Percentiles rank a stretch among this genome's conserved stretches.
phyloP scores from a whole-genome alignment of 2,797 vertebrate species.

The Decapterus maruadsi region DNA sequence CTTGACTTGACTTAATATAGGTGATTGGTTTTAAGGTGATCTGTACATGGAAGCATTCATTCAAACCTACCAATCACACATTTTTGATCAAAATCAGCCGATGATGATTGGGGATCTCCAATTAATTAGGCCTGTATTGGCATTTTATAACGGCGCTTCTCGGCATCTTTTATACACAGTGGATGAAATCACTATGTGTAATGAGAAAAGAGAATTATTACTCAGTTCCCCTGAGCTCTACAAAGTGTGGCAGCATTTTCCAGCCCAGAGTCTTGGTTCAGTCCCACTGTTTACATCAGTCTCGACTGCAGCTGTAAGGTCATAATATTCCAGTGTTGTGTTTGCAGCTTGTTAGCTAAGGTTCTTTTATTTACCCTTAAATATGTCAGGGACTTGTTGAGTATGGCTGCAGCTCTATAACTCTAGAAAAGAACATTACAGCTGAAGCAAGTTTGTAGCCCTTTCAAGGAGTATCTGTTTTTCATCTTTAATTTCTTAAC shows the following conservation, averaged over 20 bases:
- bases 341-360: not conserved
- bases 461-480: not conserved
- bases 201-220: not conserved
- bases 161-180: not conserved
- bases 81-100: too few species aligned
- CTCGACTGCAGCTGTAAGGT: not conserved
- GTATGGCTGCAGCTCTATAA: constrained; percentile 6
- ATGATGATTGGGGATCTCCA: too few species aligned
- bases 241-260: not conserved
- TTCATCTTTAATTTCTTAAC: constrained; percentile 11
- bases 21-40: too few species aligned
- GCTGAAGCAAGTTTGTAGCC: constrained; percentile 3
- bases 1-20: too few species aligned
- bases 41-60: too few species aligned
- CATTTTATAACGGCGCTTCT: not conserved
- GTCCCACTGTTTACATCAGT: not conserved
- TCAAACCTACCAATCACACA: too few species aligned
- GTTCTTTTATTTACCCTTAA: not conserved
- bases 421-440: constrained; percentile 12
- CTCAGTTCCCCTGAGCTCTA: not conserved
- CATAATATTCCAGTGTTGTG: not conserved
- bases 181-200: not conserved
- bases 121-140: too few species aligned
- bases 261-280: not conserved
- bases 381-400: not conserved